Base-by-base conservation (phyloP, 2,797 vertebrate genomes). In the Propithecus perrieri region DNA sequence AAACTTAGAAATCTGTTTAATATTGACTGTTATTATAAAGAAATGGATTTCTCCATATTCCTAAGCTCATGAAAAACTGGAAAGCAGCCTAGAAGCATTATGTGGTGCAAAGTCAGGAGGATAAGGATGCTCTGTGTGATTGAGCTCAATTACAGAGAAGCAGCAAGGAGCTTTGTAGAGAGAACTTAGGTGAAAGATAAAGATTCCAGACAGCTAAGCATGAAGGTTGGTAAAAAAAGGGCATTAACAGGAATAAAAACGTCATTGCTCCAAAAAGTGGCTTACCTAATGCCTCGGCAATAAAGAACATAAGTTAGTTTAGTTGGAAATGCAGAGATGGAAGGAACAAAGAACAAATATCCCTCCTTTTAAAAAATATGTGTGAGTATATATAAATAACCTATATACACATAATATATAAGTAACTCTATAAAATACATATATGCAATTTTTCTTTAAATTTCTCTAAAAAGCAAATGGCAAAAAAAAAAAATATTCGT, bases 141-240 rank as follows among this genome's bases (percentile, higher is more conserved):
- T 50, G 38, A 90, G 5, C 55, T 89, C 38, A 98, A 67, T 94
- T 97, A 90, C 20, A 55, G 5, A 14, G 88, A 90, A 92, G 35
- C 17, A 80, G 22, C 55, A 95, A 97, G 95, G 2, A 74, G 43
- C 46, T 94, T n/a, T 71, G 15, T 5, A 50, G 41, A 74, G 9
- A 13, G n/a, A 84, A 26, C 1, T 0, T 11, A 96, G 18, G 26
- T 57, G 67, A 61, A 92, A 89, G 53, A 92, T 63, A 89, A 96
- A 92, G 26, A 93, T 7, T 96, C 0, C 13, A 88, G 48, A 89
- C 24, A 96, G 78, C 46, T 96, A 92, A 96, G 38, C 61, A 79
- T 88, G 43, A 98, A 95, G 35, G 50, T 28, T 96, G 5, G 67
- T 11, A 84, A 80, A 97, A 97, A 98, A 43, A 98, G 50, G 46